These are phyloP conservation scores for Aculops lycopersici DNA, from an alignment of 1,140 invertebrate species.

Conservation along the genomic window DNA sequence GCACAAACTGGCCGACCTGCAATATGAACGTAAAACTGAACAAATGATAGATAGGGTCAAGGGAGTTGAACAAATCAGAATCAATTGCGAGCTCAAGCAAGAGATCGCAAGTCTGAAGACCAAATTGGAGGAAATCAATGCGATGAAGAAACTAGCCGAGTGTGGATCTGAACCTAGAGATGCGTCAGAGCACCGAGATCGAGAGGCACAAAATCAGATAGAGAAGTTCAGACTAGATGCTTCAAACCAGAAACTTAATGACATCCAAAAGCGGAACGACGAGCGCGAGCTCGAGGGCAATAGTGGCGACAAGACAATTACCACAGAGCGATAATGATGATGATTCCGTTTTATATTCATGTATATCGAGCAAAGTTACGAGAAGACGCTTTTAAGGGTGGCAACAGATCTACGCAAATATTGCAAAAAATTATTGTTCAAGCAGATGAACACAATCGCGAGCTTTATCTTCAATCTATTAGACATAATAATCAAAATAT, in stretches of 20 bases:
- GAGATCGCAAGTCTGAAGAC: constrained; percentile 71
- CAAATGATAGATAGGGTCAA: constrained; percentile 68
- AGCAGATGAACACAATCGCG: no score
- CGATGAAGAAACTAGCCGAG: constrained; percentile 54
- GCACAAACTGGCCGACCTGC: constrained; percentile 51
- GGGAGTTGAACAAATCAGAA: constrained; percentile 69
- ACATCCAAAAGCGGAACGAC: no score
- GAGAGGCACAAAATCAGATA: constrained; percentile 55
- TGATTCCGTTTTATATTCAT: no score
- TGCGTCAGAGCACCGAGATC: constrained; percentile 54
- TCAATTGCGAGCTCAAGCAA: constrained; percentile 68
- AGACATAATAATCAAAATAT: no score
- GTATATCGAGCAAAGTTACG: no score
- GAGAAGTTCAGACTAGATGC: constrained; percentile 27
- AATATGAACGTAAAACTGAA: constrained; percentile 54
- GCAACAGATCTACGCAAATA: no score
- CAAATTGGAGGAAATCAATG: constrained; percentile 69
- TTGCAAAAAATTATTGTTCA: no score
- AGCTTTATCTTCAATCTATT: no score
- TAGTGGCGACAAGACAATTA: no score
- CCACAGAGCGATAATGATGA: no score
- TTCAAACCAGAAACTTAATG: constrained; percentile 5
- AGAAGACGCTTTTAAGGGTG: no score
- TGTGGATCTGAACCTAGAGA: constrained; percentile 29
- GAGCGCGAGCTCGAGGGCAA: no score